Evolutionary conservation across 1,140 invertebrate species (phyloP), one percentile per base, ranked within the genome.

Genomic region (Drosophila bifasciata): DNA sequence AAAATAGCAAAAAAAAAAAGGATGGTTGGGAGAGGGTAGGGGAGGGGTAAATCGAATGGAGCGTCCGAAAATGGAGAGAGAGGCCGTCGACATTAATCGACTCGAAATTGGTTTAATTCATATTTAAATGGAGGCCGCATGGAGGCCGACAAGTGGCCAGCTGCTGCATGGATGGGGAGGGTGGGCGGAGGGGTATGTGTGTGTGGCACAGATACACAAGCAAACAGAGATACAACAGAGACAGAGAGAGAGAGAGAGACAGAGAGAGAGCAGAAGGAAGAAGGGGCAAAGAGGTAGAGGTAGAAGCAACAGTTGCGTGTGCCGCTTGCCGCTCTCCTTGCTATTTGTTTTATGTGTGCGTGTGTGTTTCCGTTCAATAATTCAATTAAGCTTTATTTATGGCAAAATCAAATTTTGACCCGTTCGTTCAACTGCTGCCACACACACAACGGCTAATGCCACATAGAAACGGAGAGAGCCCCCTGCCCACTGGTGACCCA

Each of bases 61-160:
- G 32, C 13, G 45, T 44, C 51, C 51, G 58, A 55, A 70, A 57
- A 52, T 53, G 74, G 57, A 74, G 67, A 88, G n/a, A n/a, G n/a
- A n/a, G n/a, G 58, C 50, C 74, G 83, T 80, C 74, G 78, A 78
- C 77, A 86, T 88, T 86, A 88, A 86, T 86, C 81, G 81, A 88
- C 78, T 78, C 78, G 74, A 71, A 88, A 83, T 81, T 81, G 81
- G 74, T 69, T 86, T 86, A 88, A 86, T 88, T 86, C 81, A 86
- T 86, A 88, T 86, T 86, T 86, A 86, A 86, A 83, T 88, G 83
- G 50, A 63, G 28, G 51, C 53, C 45, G 23, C 50, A 32, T 68
- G 73, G 43, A 57, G 3, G 32, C 48, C 56, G 56, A 32, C 61
- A 76, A 73, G 44, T 74, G 80, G 19, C 49, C 41, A 15, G 40